A percentile compares a stretch with the other conserved stretches of the same genome.
phyloP scores from a whole-genome alignment of 2,113 vertebrate genomes.

The Otis tarda region DNA sequence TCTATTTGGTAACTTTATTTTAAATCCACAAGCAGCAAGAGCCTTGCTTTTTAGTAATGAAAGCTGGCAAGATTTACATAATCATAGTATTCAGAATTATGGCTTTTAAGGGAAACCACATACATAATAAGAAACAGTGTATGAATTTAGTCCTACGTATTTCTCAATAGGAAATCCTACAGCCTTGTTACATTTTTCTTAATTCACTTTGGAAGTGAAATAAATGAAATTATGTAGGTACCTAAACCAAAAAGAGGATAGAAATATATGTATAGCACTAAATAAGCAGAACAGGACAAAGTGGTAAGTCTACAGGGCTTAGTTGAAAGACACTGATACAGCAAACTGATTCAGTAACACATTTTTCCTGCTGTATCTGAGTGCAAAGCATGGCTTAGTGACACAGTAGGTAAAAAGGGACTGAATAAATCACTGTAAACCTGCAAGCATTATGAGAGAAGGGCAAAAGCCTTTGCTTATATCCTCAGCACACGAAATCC shows the following conservation, averaged over 20 bases:
- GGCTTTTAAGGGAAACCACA: neutral
- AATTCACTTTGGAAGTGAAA: neutral
- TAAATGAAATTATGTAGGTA: neutral
- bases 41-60: neutral
- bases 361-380: neutral
- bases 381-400: neutral
- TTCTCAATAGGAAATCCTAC: neutral
- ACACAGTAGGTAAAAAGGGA: neutral
- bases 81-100: neutral
- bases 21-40: neutral
- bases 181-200: neutral
- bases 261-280: neutral
- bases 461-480: neutral
- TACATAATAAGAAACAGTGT: neutral
- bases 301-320: neutral
- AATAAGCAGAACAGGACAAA: neutral
- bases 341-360: neutral
- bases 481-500: neutral
- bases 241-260: neutral
- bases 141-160: neutral
- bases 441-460: neutral
- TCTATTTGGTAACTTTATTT: neutral
- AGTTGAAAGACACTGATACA: neutral
- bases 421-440: neutral
- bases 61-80: neutral